phyloP scores from a whole-genome alignment of 2,113 vertebrate species.

The Percina caprodes region DNA sequence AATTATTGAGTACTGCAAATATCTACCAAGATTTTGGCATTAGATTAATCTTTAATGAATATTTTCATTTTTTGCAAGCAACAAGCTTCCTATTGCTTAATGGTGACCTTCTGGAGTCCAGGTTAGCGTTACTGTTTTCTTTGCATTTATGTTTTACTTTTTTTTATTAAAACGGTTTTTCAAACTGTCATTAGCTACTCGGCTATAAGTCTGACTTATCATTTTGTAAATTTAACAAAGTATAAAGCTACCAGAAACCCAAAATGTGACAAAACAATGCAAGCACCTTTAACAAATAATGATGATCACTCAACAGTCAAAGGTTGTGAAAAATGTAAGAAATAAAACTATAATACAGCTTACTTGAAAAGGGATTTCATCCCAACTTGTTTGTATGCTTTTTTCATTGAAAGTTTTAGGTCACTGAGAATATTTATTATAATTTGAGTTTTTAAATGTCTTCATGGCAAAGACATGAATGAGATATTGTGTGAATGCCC shows the following conservation, averaged over 20 bases:
- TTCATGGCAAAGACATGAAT: neutral
- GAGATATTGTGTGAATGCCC: neutral
- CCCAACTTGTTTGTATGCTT: too few relatives aligned
- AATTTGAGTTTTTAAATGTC: neutral
- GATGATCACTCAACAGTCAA: neutral
- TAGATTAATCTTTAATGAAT: too few relatives aligned
- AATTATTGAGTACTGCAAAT: too few relatives aligned
- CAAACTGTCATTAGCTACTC: neutral
- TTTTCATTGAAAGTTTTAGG: neutral
- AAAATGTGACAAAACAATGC: neutral
- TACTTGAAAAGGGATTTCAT: neutral
- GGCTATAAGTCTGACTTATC: neutral
- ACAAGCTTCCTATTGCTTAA: too few relatives aligned
- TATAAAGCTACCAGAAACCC: neutral
- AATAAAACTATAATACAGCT: neutral
- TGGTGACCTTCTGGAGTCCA: too few relatives aligned
- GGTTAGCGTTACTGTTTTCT: neutral
- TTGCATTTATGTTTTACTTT: neutral
- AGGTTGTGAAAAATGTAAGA: neutral
- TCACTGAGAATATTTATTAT: too few relatives aligned
- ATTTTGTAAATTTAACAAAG: neutral
- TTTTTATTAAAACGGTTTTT: neutral
- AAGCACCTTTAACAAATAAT: neutral
- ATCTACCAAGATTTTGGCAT: too few relatives aligned
- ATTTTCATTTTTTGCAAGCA: too few relatives aligned